Evolutionary conservation across 2,797 vertebrate species (phyloP).

Genomic region (Dallia pectoralis): DNA sequence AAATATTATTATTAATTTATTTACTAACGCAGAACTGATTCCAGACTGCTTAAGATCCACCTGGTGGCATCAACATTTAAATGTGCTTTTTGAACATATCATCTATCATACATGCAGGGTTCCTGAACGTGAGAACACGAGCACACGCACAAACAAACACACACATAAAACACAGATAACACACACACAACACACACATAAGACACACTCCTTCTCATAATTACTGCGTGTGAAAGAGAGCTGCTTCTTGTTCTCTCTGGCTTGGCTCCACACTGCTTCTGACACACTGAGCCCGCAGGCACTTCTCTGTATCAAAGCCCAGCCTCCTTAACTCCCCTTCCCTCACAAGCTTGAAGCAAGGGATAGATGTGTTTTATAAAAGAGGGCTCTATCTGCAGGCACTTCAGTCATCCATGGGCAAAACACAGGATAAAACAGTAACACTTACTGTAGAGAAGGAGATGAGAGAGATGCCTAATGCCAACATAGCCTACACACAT

Average conservation of each 20-base stretch:
- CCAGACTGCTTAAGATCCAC: too few species aligned
- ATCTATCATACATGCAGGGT: too few species aligned
- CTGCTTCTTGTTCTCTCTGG: slow-evolving; percentile 3
- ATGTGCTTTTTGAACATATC: too few species aligned
- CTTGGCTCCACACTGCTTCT: slow-evolving; percentile 28
- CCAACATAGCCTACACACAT: slow-evolving; percentile 23
- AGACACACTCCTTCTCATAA: slow-evolving; percentile 11
- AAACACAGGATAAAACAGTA: slow-evolving; percentile 36
- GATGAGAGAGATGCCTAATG: slow-evolving; percentile 39
- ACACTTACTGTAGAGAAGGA: slow-evolving; percentile 31
- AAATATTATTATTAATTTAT: too few species aligned
- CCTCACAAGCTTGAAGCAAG: slow-evolving; percentile 30
- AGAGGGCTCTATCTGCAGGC: slow-evolving; percentile 29
- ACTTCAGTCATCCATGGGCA: slow-evolving; percentile 48
- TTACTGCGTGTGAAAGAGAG: slow-evolving; percentile 15
- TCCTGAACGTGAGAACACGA: neutral
- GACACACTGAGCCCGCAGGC: slow-evolving; percentile 32
- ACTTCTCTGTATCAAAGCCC: slow-evolving; percentile 37
- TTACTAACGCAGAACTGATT: too few species aligned
- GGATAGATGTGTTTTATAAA: slow-evolving; percentile 56
- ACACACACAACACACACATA: neutral
- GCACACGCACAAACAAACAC: neutral
- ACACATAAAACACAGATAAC: too few species aligned
- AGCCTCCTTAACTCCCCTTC: slow-evolving; percentile 28
- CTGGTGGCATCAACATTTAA: too few species aligned